Evolutionary conservation across 2,888 invertebrate species (phyloP).

Genomic region (Sympetrum striolatum): DNA sequence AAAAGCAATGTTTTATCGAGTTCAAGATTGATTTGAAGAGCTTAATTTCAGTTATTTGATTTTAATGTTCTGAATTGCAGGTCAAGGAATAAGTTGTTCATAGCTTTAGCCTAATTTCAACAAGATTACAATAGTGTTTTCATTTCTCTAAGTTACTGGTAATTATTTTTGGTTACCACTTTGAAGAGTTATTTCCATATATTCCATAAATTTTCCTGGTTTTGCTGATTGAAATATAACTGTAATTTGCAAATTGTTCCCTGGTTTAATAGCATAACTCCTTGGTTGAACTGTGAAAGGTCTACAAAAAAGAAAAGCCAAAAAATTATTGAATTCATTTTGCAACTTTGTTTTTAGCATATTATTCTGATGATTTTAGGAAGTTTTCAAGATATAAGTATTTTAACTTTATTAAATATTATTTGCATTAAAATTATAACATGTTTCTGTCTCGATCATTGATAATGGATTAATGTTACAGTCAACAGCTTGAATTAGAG

Average conservation of each 20-base stretch:
- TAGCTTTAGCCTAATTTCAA: neutral
- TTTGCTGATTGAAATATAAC: slow-evolving; percentile 63
- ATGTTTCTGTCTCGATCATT: no score
- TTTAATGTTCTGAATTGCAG: neutral
- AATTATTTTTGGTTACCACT: slow-evolving; percentile 53
- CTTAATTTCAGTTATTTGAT: neutral
- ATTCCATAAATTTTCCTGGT: slow-evolving; percentile 59
- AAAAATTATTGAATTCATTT: neutral
- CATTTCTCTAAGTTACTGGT: neutral
- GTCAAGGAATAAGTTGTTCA: neutral
- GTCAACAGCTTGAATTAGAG: no score
- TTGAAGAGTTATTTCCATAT: slow-evolving; percentile 58
- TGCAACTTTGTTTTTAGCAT: neutral
- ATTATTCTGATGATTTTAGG: neutral
- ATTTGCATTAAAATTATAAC: no score
- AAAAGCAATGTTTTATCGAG: no score
- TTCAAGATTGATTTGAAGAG: neutral
- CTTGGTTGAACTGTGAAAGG: slow-evolving; percentile 65
- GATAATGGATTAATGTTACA: no score
- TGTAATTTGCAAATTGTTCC: slow-evolving; percentile 62
- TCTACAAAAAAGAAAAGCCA: slow-evolving; percentile 50
- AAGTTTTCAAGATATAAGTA: no score
- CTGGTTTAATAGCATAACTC: slow-evolving; percentile 62
- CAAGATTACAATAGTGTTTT: neutral
- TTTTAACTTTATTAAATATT: no score